A percentile compares a stretch with the other conserved stretches of the same genome.
Conservation (phyloP, 2,797 vertebrate species). For the Heteromormyrus szaboi region DNA sequence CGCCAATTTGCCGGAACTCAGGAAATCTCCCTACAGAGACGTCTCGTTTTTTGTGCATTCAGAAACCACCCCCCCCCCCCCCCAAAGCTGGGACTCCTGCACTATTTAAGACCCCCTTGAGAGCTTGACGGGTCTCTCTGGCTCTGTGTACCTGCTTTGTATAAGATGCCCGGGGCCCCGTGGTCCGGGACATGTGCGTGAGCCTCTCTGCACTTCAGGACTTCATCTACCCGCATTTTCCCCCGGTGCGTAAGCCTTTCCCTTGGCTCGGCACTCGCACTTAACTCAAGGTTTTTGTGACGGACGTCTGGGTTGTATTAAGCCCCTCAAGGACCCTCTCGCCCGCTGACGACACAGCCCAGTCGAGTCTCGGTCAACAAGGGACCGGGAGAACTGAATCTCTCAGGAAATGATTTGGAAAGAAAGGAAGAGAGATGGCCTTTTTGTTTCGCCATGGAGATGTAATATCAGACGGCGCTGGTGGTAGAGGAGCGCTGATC, state of each 20-base stretch:
- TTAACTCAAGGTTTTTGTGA: not conserved
- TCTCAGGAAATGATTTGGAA: not conserved
- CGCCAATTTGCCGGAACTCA: not conserved
- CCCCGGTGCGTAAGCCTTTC: not conserved
- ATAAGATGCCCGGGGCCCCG: not conserved
- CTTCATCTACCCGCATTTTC: not conserved
- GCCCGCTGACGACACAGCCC: not conserved
- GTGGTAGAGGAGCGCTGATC: not conserved
- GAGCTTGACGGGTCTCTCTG: not conserved
- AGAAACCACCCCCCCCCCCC: not conserved
- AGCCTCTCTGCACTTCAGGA: not conserved
- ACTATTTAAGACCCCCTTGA: not conserved
- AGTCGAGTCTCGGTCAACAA: not conserved
- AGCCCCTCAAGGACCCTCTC: not conserved
- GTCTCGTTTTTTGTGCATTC: not conserved
- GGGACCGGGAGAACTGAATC: not conserved
- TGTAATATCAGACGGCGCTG: not conserved
- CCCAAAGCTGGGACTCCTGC: not conserved
- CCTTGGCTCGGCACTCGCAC: not conserved
- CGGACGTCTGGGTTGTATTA: not conserved
- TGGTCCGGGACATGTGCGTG: not conserved
- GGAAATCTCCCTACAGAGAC: not conserved
- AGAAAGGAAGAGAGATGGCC: not conserved
- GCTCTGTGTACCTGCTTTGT: slow-evolving; percentile 4
- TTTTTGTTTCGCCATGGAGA: not conserved